Evolutionary conservation across 2,113 vertebrate species (phyloP), one percentile per base, ranked within the genome.

Genomic region (Drymodes brunneopygia): DNA sequence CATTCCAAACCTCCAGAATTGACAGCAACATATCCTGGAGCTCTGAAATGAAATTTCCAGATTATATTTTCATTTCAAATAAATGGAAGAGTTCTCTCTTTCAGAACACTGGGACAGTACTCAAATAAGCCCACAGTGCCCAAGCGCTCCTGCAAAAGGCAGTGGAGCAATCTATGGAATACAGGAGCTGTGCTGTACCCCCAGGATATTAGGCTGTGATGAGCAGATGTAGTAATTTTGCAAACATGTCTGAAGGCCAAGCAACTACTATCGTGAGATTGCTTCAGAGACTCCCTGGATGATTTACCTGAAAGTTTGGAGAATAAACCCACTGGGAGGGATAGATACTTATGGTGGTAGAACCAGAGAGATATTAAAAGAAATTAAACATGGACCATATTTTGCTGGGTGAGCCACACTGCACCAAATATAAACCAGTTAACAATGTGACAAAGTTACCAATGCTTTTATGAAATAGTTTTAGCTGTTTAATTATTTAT

Each of bases 401-500:
- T 84, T 78, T 78, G 14, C 81, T 77, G 17, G 23, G 24, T 45
- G 23, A 91, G 35, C 33, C 28, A 84, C n/a, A 50, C 2, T 62
- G 60, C 38, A 84, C 27, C 48, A 44, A 70, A 91, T 11, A 19
- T 36, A 74, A 78, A 78, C 35, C 33, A 64, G 65, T 62, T 84
- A 73, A 72, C 29, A 78, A 67, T 4, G 7, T 62, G 77, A 91
- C 16, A 47, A 64, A 94, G 56, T 67, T 93, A 90, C 44, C 35
- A 60, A 17, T 60, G 82, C 29, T 87, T 84, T 86, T 58, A 81
- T 71, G 66, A 71, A 84, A 58, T 23, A 84, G 12, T 33, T 75
- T 71, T 62, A 78, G 44, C 57, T 74, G 64, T 89, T 96, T 24
- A 83, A 95, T 94, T 86, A 94, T 96, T 96, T 67, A 91, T 74